Evolutionary conservation across 2,113 vertebrate genomes (phyloP), one percentile per base, ranked within the genome.

Genomic region (Apodemus sylvaticus): DNA sequence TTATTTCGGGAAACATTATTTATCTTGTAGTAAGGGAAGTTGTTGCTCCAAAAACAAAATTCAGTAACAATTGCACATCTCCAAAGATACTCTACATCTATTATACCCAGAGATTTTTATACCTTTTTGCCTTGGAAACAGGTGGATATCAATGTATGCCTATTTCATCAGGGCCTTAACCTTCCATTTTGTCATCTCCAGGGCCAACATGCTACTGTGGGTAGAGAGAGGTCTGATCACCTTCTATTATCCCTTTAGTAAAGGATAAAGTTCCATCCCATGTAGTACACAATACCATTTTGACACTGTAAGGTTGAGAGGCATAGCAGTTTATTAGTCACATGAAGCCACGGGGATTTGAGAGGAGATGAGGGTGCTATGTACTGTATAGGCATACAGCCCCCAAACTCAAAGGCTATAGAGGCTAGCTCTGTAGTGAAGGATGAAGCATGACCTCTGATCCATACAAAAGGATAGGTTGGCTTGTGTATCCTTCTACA

Each of bases 1-100:
- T 64, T 92, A 14, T 73, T 70, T 81, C 45, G 45, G 58, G n/a
- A 70, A 96, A 79, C 45, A 17, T 24, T 2, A n/a, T 85, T 78
- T 87, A 74, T 85, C 87, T 71, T 74, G 42, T 6, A 74, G 3
- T 24, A 93, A 70, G 31, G 76, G 55, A 85, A 88, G 36, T 62
- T 45, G 26, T 14, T 24, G 60, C 62, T 81, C 10, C 89, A 39
- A 74, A 81, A 60, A 34, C 60, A 81, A 9, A 26, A 66, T 48
- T 74, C 10, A 82, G 19, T 77, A 55, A 87, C 55, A 81, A 74
- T 5, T 53, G 5, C 34, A 76, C 34, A 91, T 12, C 45, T 1
- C 31, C 76, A 73, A 12, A 85, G 26, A 71, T 42, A 60, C 76
- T 10, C 60, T 77, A 45, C n/a, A 34, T 73, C 42, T 94, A 16